These are phyloP conservation scores for Cyprinus carpio DNA, from an alignment of 2,113 vertebrate species.

Conservation along the genomic window DNA sequence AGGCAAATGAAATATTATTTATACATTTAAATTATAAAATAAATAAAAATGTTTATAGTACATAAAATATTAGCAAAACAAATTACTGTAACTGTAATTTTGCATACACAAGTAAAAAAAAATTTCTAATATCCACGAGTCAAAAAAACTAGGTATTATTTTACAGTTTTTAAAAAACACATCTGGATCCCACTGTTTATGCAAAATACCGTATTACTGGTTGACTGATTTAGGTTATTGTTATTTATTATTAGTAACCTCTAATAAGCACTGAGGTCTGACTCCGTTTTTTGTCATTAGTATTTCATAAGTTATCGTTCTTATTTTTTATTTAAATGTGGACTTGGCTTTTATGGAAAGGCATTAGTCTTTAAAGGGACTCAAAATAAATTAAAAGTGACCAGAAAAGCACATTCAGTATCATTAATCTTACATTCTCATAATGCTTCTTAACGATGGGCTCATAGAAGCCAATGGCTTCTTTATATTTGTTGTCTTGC, in stretches of 20 bases:
- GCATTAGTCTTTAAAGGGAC: not conserved
- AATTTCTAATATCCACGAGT: not conserved
- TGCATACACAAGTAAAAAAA: not conserved
- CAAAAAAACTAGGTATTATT: not conserved
- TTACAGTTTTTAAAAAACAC: not conserved
- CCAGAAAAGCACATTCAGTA: not conserved
- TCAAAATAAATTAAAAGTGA: not conserved
- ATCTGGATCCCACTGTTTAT: not conserved
- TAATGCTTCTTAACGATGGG: conserved; percentile 96
- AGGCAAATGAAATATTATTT: not conserved
- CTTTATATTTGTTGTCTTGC: conserved; percentile 95
- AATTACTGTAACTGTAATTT: not conserved
- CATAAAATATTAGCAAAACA: conserved; percentile 16
- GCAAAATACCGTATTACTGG: not conserved
- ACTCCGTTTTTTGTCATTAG: not conserved
- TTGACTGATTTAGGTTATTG: not conserved
- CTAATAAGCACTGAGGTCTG: not conserved
- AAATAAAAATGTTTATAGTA: no score
- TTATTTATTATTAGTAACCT: not conserved
- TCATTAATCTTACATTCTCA: conserved; percentile 76
- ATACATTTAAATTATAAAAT: not conserved
- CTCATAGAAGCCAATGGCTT: conserved; percentile 93
- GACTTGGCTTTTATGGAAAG: not conserved
- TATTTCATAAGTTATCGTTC: not conserved
- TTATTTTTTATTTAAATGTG: not conserved